Conservation (phyloP, 2,113 vertebrate genomes). For the Rattus norvegicus region GRCr8 NC_086028.1:60581001-60581500, state of each 20-base stretch:
- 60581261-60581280: neutral
- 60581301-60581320: neutral
- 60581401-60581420: neutral
- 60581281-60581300: neutral
- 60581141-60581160: neutral
- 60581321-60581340: neutral
- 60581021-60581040: neutral
- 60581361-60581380: neutral
- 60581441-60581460: neutral
- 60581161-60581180: neutral
- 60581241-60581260: slow-evolving; percentile 35
- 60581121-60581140: neutral
- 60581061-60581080: neutral
- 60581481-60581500: neutral
- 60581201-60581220: neutral
- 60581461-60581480: neutral
- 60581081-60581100: neutral
- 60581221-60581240: slow-evolving; percentile 7
- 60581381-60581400: neutral
- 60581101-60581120: neutral
- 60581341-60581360: no score
- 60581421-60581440: neutral
- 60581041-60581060: neutral
- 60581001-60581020: neutral
- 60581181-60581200: neutral